Evolutionary conservation across 1,140 invertebrate species (phyloP).

Genomic region (Neodiprion pinetum): DNA sequence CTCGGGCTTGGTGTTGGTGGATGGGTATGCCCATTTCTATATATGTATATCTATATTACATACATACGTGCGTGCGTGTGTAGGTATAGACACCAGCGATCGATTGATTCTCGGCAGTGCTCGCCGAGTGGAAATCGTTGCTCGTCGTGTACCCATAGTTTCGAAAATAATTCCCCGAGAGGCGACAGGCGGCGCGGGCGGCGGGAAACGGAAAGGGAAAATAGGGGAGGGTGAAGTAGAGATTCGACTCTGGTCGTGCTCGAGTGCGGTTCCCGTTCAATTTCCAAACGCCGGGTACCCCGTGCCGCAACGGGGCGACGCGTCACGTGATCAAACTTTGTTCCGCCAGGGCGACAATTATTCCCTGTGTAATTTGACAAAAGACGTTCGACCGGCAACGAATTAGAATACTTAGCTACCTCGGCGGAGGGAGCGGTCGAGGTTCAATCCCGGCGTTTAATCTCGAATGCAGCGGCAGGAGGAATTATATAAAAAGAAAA

Average conservation of each 20-base stretch:
- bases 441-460: not conserved
- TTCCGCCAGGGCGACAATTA: not conserved
- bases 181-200: not conserved
- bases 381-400: not conserved
- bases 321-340: constrained; percentile 3
- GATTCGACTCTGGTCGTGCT: not conserved
- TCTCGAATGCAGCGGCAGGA: not conserved
- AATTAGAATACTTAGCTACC: constrained; percentile 1
- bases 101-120: not conserved
- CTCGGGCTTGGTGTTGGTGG: not conserved
- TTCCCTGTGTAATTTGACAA: constrained; percentile 1
- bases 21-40: no score
- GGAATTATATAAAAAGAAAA: not conserved
- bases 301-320: not conserved
- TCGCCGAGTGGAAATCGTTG: constrained; percentile 1
- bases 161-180: constrained; percentile 5
- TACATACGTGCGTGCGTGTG: no score
- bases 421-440: not conserved
- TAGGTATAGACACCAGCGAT: not conserved
- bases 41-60: no score
- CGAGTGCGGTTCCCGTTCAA: not conserved
- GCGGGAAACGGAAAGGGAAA: not conserved
- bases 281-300: not conserved
- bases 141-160: constrained; percentile 2
- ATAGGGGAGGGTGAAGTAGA: not conserved